Conservation (phyloP, 2,888 invertebrate genomes). For the Campopleginae sp. region DNA sequence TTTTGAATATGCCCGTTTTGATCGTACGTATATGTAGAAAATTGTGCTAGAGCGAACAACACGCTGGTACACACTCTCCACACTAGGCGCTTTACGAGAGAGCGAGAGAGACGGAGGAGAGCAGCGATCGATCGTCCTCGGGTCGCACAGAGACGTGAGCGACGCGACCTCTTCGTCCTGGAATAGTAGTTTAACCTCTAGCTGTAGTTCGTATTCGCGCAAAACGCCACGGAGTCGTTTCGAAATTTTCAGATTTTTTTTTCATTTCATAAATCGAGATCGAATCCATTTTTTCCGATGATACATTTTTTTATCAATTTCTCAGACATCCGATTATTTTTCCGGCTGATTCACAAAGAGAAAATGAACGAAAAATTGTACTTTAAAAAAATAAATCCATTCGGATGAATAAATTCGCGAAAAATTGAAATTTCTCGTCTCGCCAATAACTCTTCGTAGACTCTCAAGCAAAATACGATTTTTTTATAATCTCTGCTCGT, state of each 20-base stretch:
- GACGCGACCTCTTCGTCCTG: slow-evolving; percentile 70
- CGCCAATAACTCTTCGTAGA: no score
- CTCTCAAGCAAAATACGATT: neutral
- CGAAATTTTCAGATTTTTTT: slow-evolving; percentile 38
- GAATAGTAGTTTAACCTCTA: slow-evolving; percentile 51
- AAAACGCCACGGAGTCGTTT: slow-evolving; percentile 16
- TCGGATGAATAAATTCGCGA: neutral
- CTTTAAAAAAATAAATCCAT: no score
- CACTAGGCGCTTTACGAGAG: slow-evolving; percentile 54
- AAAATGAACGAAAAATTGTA: no score
- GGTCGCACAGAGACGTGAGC: slow-evolving; percentile 71
- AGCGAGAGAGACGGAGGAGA: slow-evolving; percentile 61
- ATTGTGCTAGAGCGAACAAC: slow-evolving; percentile 21
- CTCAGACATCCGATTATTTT: neutral
- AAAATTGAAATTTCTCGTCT: neutral
- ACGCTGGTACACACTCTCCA: slow-evolving; percentile 35
- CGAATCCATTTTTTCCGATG: neutral
- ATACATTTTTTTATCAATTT: slow-evolving; percentile 7
- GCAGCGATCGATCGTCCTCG: slow-evolving; percentile 78
- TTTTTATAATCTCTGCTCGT: neutral
- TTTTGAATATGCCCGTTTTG: slow-evolving; percentile 9
- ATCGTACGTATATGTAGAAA: neutral
- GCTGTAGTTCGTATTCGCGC: slow-evolving; percentile 19
- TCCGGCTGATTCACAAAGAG: neutral
- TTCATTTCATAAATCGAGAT: neutral